Evolutionary conservation across 2,113 vertebrate genomes (phyloP).

Genomic region (Terrapene triunguis): DNA sequence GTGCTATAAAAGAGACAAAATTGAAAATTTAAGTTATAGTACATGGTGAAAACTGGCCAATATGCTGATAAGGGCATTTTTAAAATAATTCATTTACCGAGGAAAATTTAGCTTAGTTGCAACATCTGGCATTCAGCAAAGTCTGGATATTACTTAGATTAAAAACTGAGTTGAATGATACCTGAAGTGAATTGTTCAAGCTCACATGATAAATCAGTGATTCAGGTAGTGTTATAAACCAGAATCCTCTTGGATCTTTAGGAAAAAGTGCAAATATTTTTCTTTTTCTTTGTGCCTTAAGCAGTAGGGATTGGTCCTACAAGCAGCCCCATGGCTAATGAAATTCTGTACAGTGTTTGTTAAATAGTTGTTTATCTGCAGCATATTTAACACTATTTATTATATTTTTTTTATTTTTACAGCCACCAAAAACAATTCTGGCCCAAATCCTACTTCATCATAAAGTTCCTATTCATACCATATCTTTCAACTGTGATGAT

Average conservation of each 20-base stretch:
- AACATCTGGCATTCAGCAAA: neutral
- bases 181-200: neutral
- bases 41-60: neutral
- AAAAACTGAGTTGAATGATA: neutral
- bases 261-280: neutral
- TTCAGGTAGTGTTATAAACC: neutral
- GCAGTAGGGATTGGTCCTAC: neutral
- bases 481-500: conserved; percentile 86
- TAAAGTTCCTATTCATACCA: conserved; percentile 82
- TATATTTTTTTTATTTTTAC: neutral
- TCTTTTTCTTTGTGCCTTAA: neutral
- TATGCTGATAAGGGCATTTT: neutral
- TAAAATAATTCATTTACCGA: neutral
- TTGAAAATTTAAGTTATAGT: neutral
- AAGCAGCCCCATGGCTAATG: neutral
- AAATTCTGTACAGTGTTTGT: neutral
- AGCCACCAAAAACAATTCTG: conserved; percentile 78
- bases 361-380: neutral
- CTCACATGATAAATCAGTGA: neutral
- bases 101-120: neutral
- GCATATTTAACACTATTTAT: neutral
- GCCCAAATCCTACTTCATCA: conserved; percentile 59
- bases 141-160: neutral
- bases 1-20: neutral
- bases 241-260: neutral